Evolutionary conservation across 2,888 invertebrate species (phyloP), one percentile per base, ranked within the genome.

Genomic region (Hetaerina titia): DNA sequence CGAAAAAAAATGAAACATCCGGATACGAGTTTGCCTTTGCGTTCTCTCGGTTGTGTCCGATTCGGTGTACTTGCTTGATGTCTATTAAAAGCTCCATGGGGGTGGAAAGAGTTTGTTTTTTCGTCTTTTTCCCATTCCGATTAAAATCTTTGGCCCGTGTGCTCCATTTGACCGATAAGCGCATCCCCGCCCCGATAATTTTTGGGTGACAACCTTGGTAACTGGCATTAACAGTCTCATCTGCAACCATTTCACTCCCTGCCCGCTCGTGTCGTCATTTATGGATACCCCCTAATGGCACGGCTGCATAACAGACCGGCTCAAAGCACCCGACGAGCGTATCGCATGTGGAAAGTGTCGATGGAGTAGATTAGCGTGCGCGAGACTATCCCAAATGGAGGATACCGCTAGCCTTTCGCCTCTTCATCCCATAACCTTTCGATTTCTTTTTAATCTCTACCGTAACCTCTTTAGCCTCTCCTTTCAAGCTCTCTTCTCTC

Each of bases 201-300:
- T 69, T 81, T 31, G 81, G 81, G 81, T 81, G 81, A 31, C 81
- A 81, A 81, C 81, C 31, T 81, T 81, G 81, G 81, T 31, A 25
- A 31, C 31, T 13, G 81, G 81, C 81, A 81, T 81, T 81, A 81
- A 81, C n/a, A 25, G 11, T 13, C 81, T 9, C 31, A 25, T 19
- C 69, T 22, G 22, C 15, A 31, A 31, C 45, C 45, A 45, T 45
- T 45, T 45, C 45, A 45, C 45, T 45, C 45, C 45, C 45, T 2
- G 45, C 45, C 45, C 45, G 45, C 45, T 45, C 81, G 81, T 15
- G 81, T 81, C 81, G 31, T 81, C 81, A 81, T 81, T 81, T 81
- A 81, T 81, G 81, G 81, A 81, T 81, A 25, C 81, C 31, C 81
- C 81, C 81, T 81, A 81, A 81, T 81, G 81, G 81, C 31, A 11